These are phyloP conservation scores for Notiomystis cincta DNA, from an alignment of 2,113 vertebrate species.

Conservation along the genomic window DNA sequence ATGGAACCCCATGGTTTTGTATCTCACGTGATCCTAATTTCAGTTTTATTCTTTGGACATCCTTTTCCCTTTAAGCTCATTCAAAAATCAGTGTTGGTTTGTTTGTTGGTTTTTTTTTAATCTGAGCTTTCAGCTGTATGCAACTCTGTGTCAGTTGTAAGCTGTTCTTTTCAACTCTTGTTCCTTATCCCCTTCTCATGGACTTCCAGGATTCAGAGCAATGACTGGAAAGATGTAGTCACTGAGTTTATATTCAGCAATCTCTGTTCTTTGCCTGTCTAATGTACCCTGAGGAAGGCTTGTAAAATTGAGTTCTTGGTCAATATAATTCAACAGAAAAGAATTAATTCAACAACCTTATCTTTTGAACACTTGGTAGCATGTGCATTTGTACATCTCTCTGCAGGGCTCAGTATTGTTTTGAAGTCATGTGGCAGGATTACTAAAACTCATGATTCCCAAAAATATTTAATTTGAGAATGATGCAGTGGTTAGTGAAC, in stretches of 20 bases:
- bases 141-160: background rate
- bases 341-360: background rate
- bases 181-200: background rate
- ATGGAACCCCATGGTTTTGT: background rate
- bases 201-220: background rate
- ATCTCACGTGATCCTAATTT: background rate
- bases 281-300: background rate
- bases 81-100: background rate
- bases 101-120: background rate
- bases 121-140: background rate
- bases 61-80: background rate
- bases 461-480: background rate
- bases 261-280: background rate
- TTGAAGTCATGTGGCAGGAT: background rate
- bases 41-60: background rate
- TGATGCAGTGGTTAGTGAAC: background rate
- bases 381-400: background rate
- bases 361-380: background rate
- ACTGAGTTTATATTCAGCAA: background rate
- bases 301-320: background rate
- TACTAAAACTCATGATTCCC: background rate
- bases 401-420: background rate
- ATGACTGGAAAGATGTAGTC: background rate
- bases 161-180: background rate
- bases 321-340: background rate